Base-by-base conservation (phyloP, 1,140 invertebrate species). In the Drosophila ironensis region DNA sequence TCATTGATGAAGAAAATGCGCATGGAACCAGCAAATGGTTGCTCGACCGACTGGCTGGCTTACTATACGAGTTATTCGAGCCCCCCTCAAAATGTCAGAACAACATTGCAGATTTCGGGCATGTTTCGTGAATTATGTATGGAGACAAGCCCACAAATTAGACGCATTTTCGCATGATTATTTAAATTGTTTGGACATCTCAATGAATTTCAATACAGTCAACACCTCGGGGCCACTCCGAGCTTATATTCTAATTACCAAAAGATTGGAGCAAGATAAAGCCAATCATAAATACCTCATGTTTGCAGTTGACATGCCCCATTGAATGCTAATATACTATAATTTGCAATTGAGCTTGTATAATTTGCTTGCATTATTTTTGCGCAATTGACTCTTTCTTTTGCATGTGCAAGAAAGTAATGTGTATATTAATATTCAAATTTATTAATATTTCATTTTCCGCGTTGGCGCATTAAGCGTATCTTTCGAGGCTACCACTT, bases 1-100 rank as follows among this genome's bases (percentile, higher is more conserved):
- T 84, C 80, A 84, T 86, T 84, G 80, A 84, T 86, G 80, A 80
- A 86, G 80, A 84, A 84, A 84, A 80, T 80, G 70, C 77, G 38
- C 61, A 66, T 35, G 61, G 46, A 66, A 66, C 61, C 45, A 66
- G 61, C 37, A 66, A 66, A 66, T 52, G 28, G 59, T 46, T 37
- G 59, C 41, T 63, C 47, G 59, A 63, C 59, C 76, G 74, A 25
- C 68, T n/a, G n/a, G n/a, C n/a, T n/a, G n/a, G n/a, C n/a, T n/a
- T n/a, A n/a, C n/a, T n/a, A n/a, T n/a, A n/a, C n/a, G n/a, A n/a
- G n/a, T 53, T 77, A 73, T 70, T 54, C 73, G 64, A 59, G 8
- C 30, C 66, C 35, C 66, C 30, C 66, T 30, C 66, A 35, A 76
- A 38, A 77, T 77, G 72, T 75, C 74, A 57, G 16, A 8, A 73